Percentiles rank a stretch among this genome's conserved stretches.
These are phyloP conservation scores for Hylaeus volcanicus DNA, from an alignment of 1,140 invertebrate species.

Conservation along the genomic window DNA sequence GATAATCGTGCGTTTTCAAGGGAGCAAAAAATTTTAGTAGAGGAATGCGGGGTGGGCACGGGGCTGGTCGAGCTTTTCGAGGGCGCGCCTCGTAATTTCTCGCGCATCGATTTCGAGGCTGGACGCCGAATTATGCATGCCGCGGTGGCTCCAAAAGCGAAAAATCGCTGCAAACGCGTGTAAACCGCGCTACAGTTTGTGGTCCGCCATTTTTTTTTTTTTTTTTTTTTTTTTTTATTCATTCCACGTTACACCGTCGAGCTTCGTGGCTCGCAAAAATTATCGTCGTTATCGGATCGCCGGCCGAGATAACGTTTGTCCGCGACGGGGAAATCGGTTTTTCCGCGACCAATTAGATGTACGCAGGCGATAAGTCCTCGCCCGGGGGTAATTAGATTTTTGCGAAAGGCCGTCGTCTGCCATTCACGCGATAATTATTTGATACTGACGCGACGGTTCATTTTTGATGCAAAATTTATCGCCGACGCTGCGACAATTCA, in stretches of 20 bases:
- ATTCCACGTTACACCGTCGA: not conserved
- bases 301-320: constrained; percentile 26
- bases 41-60: not conserved
- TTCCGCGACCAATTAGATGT: constrained; percentile 41
- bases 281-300: constrained; percentile 44
- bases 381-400: constrained; percentile 41
- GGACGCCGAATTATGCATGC: constrained; percentile 40
- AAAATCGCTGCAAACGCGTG: constrained; percentile 42
- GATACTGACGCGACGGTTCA: constrained; percentile 13
- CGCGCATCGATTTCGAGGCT: constrained; percentile 37
- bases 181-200: constrained; percentile 13
- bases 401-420: constrained; percentile 21
- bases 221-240: not conserved
- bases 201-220: not conserved
- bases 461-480: not conserved
- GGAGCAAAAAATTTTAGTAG: not conserved
- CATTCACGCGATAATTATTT: constrained; percentile 34
- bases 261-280: constrained; percentile 38
- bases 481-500: not conserved
- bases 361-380: constrained; percentile 28
- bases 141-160: constrained; percentile 24
- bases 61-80: constrained; percentile 61
- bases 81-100: constrained; percentile 53
- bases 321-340: constrained; percentile 33
- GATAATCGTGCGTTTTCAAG: constrained; percentile 23